Evolutionary conservation across 2,113 vertebrate species (phyloP).

Genomic region (Melanocharis versteri): DNA sequence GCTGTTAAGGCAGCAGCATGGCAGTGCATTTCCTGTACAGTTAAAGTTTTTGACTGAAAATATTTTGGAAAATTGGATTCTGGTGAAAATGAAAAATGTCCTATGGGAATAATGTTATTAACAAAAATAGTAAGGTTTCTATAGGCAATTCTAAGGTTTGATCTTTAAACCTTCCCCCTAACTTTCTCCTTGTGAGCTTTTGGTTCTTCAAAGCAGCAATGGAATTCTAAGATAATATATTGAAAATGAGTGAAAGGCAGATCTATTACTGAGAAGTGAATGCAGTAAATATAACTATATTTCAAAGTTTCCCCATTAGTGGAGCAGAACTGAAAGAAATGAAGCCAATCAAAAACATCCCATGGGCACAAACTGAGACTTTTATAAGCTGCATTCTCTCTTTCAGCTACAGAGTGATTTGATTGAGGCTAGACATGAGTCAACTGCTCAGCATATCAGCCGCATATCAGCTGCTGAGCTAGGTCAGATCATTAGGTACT

Average conservation of each 20-base stretch:
- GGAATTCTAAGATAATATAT: not conserved
- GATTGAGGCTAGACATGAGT: not conserved
- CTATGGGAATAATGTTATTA: not conserved
- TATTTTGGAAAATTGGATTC: not conserved
- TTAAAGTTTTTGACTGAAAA: not conserved
- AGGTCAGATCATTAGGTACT: not conserved
- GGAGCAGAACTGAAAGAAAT: not conserved
- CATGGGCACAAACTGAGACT: not conserved
- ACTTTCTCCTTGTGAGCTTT: not conserved
- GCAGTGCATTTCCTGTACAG: not conserved
- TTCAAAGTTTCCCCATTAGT: not conserved
- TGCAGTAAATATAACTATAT: not conserved
- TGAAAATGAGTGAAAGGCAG: not conserved
- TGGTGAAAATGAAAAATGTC: not conserved
- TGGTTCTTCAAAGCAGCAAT: not conserved
- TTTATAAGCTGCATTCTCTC: not conserved
- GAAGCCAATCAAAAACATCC: not conserved
- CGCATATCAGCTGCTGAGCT: not conserved
- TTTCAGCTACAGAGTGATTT: not conserved
- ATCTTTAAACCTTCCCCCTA: not conserved
- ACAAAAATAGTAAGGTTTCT: not conserved
- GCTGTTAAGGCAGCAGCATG: not conserved
- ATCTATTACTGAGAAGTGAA: not conserved
- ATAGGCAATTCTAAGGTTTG: not conserved
- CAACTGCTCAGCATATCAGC: not conserved